Base-by-base conservation (phyloP, 2,797 vertebrate genomes). In the Enteromius treurensis region DNA sequence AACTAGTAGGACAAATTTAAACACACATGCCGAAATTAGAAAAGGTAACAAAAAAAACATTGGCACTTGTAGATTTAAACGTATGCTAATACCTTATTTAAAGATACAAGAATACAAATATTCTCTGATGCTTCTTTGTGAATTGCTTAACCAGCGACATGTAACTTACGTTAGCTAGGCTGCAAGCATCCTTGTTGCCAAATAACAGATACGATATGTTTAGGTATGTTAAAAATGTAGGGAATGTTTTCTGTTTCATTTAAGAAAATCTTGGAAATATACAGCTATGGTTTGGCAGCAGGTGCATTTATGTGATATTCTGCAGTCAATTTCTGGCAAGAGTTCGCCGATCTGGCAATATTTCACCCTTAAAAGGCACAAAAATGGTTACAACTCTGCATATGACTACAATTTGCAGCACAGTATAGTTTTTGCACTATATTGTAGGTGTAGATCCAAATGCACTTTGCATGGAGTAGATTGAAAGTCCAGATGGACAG, bases 401-500 rank as follows among this genome's bases (percentile, higher is more conserved):
- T 71, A 53, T 83, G 60, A 79, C 64, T 70, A 23, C 40, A 40
- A 60, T 58, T 8, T 60, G 32, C 53, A 34, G 68, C 40, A 71
- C 21, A 29, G 80, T 42, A 26, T 17, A 55, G n/a, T 69, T 21
- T 47, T 19, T 32, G 60, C n/a, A 29, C 60, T 21, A 21, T n/a
- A 32, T 21, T 47, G 11, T n/a, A 15, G 29, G 29, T 32, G 62
- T 64, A 32, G 26, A 64, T 64, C 62, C 62, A 64, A 64, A 64
- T 45, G 34, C 29, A 58, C 19, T 42, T 40, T 77, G 74, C 74
- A 26, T 29, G 14, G 21, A 77, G 55, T 15, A n/a, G 60, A 76
- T 9, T 8, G 47, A 69, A 69, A 42, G 45, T 82, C 80, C 60
- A 76, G 71, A 82, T 76, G 34, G 32, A 67, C 70, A 82, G 80